Conservation (phyloP, 2,797 vertebrate genomes). For the Momotus momota region DNA sequence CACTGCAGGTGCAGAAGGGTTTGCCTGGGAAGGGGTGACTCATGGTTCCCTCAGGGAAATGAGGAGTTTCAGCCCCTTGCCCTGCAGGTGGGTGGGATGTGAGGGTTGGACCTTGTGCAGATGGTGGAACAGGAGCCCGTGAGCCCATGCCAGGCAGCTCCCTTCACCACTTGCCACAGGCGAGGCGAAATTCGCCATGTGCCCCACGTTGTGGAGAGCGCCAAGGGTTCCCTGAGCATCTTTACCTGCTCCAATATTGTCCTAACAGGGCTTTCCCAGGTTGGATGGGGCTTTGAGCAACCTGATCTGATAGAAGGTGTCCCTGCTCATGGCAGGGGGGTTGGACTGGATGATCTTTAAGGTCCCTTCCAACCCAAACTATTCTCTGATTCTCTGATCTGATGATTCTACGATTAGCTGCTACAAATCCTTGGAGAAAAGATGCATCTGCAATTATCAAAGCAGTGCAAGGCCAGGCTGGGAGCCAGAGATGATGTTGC, state of each 20-base stretch:
- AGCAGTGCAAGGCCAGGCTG: neutral
- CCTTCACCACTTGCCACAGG: fast-evolving
- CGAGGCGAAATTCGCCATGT: fast-evolving
- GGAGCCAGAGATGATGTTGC: neutral
- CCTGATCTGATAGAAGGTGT: neutral
- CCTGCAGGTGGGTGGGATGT: fast-evolving
- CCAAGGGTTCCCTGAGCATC: neutral
- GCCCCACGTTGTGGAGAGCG: fast-evolving
- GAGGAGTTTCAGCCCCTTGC: neutral
- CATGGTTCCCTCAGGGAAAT: neutral
- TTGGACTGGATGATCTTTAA: neutral
- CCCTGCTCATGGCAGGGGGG: neutral
- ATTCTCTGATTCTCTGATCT: neutral
- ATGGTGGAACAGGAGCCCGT: neutral
- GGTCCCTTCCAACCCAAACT: neutral
- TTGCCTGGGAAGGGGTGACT: neutral
- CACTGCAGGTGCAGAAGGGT: neutral
- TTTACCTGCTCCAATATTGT: neutral
- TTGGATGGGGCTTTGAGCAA: neutral
- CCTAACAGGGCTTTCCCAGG: neutral
- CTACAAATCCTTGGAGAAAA: neutral
- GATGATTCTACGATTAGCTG: neutral
- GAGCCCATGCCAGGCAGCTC: neutral
- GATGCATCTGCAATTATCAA: neutral
- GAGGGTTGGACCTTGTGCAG: neutral